Percentiles rank a stretch among this genome's conserved stretches.
These are phyloP conservation scores for Drosophila peninsularis DNA, from an alignment of 2,888 invertebrate species.

Conservation along the genomic window DNA sequence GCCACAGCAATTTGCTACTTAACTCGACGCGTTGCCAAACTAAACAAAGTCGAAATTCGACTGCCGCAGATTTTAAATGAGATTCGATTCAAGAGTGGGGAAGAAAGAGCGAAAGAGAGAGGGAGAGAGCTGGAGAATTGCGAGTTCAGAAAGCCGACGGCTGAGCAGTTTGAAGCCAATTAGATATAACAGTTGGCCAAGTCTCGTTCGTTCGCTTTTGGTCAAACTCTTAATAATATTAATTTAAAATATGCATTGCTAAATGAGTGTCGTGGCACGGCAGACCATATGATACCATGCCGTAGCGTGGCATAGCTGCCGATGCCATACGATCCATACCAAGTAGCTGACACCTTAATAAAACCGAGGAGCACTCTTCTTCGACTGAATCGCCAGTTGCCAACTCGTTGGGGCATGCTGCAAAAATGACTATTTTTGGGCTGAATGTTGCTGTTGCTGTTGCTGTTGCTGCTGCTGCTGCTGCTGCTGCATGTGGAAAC, in stretches of 20 bases:
- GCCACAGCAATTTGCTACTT: constrained; percentile 63
- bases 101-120: not conserved
- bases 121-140: not conserved
- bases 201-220: constrained; percentile 20
- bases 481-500: constrained; percentile 10
- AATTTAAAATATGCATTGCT: constrained; percentile 57
- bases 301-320: constrained; percentile 17
- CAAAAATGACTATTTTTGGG: constrained; percentile 56
- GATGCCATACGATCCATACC: constrained; percentile 62
- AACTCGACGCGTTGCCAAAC: constrained; percentile 29
- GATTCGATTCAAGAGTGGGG: constrained; percentile 2
- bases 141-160: constrained; percentile 29
- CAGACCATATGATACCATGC: constrained; percentile 16
- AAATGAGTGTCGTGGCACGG: constrained; percentile 36
- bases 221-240: constrained; percentile 55
- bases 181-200: constrained; percentile 25
- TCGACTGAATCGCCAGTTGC: constrained; percentile 28
- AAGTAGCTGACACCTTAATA: constrained; percentile 69
- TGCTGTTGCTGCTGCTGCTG: not conserved
- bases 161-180: constrained; percentile 24
- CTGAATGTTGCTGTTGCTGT: constrained; percentile 9
- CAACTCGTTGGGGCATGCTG: constrained; percentile 20
- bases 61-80: constrained; percentile 13
- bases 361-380: constrained; percentile 27
- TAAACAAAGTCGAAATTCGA: constrained; percentile 33